Evolutionary conservation across 2,797 vertebrate species (phyloP).

Genomic region (Benthosema pterotum): DNA sequence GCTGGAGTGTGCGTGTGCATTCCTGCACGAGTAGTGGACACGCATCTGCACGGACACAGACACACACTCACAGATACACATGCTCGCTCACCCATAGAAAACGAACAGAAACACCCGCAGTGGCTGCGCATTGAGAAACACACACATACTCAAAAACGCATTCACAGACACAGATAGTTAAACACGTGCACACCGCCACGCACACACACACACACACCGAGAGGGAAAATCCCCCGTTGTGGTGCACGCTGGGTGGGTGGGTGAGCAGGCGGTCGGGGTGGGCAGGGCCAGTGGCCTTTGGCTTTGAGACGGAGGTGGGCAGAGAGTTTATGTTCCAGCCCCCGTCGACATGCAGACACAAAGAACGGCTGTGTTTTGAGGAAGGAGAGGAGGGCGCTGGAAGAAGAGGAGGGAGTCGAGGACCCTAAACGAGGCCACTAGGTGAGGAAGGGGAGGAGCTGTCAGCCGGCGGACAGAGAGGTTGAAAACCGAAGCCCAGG

Average conservation of each 20-base stretch:
- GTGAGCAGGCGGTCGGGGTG: conserved; percentile 47
- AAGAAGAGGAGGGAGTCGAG: conserved; percentile 21
- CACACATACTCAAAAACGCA: not conserved
- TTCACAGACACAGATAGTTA: not conserved
- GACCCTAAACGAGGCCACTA: conserved; percentile 4
- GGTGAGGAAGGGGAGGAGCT: not conserved
- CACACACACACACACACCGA: conserved; percentile 1
- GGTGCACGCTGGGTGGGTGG: conserved; percentile 51
- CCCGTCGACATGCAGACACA: conserved; percentile 49
- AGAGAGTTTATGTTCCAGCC: conserved; percentile 66
- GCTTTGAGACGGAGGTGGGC: conserved; percentile 63
- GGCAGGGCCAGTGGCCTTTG: conserved; percentile 58
- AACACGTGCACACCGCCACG: conserved; percentile 23
- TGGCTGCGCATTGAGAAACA: conserved; percentile 6
- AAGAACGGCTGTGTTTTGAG: conserved; percentile 60
- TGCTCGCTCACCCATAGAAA: too few species aligned
- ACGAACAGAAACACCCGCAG: not conserved
- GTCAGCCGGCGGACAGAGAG: not conserved
- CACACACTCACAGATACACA: conserved; percentile 1
- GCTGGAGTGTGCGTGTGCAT: not conserved
- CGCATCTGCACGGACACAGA: not conserved
- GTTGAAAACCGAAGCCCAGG: conserved; percentile 28
- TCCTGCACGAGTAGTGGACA: not conserved
- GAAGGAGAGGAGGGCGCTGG: conserved; percentile 22
- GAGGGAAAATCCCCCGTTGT: conserved; percentile 49